Evolutionary conservation across 1,140 invertebrate genomes (phyloP).

Genomic region (Macrobrachium rosenbergii): DNA sequence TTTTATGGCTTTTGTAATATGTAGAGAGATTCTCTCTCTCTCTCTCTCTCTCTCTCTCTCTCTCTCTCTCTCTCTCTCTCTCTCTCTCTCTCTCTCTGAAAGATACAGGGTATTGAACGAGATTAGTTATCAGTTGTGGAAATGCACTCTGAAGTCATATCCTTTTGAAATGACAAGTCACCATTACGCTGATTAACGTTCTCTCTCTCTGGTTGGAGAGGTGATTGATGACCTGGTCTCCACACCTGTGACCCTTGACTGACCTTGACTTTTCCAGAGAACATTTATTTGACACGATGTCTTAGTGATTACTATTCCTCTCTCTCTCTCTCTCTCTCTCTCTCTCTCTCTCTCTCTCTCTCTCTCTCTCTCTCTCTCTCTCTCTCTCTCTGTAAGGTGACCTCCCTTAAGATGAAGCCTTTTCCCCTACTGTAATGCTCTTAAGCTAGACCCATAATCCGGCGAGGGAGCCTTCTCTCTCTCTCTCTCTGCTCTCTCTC

Average conservation of each 20-base stretch:
- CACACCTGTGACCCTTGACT: too few species aligned
- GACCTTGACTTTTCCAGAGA: too few species aligned
- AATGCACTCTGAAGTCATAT: too few species aligned
- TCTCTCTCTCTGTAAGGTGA: neutral
- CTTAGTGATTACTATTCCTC: neutral
- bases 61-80: slow-evolving; percentile 15
- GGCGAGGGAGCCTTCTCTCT: neutral
- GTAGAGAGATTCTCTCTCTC: neutral
- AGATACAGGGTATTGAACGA: too few species aligned
- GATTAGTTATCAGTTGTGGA: too few species aligned
- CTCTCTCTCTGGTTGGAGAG: too few species aligned
- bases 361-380: neutral
- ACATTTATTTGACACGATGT: too few species aligned
- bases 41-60: neutral
- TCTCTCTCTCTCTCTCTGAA: neutral
- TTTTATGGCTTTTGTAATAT: too few species aligned
- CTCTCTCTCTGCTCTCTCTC: slow-evolving; percentile 5
- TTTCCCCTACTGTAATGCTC: neutral
- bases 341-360: neutral
- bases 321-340: neutral
- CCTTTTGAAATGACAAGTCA: too few species aligned
- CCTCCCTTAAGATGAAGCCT: neutral
- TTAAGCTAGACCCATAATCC: neutral
- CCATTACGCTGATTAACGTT: too few species aligned
- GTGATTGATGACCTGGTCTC: too few species aligned